Base-by-base conservation (phyloP, 1,140 invertebrate genomes). In the Drosophila miranda region DNA sequence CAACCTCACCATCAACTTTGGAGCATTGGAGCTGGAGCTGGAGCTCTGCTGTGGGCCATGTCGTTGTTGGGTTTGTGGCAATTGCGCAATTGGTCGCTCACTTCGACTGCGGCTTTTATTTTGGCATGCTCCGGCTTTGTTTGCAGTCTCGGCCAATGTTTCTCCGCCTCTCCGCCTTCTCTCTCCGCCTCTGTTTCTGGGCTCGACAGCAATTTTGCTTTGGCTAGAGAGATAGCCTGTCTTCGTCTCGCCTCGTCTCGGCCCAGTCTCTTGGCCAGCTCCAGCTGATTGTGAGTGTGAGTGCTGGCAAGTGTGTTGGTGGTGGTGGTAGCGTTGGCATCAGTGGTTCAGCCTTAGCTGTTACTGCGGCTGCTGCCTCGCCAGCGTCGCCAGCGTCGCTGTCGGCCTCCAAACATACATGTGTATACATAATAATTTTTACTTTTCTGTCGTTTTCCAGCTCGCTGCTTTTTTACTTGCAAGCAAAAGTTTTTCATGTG, bases 401-500 rank as follows among this genome's bases (percentile, higher is more conserved):
- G 76, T 87, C 77, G 81, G 81, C 81, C 82, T 84, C 81, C 69
- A 84, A 84, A 78, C 78, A 84, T 63, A 62, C 78, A 84, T 63
- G 59, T 87, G 81, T 78, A 81, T 86, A 80, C 82, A 86, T 87
- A 87, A 82, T 84, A 77, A 73, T 72, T 86, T 78, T 73, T 71
- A 84, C 82, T 74, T 82, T 81, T 82, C 72, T 62, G 84, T 74
- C 64, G 82, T 87, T 84, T 84, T 84, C 81, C 81, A 84, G 82
- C 81, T 73, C 68, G 81, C 64, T 87, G 81, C 58, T 89, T 89
- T 88, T 88, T 90, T 90, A 90, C 89, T 81, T 90, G 78, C 72
- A 67, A 81, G 82, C 84, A 67, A 90, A 87, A 77, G 79, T 77
- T 90, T 90, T 90, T 89, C 84, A 90, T 84, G 83, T 88, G 78